Evolutionary conservation across 2,888 invertebrate genomes (phyloP).

Genomic region (Morpho deidamia): DNA sequence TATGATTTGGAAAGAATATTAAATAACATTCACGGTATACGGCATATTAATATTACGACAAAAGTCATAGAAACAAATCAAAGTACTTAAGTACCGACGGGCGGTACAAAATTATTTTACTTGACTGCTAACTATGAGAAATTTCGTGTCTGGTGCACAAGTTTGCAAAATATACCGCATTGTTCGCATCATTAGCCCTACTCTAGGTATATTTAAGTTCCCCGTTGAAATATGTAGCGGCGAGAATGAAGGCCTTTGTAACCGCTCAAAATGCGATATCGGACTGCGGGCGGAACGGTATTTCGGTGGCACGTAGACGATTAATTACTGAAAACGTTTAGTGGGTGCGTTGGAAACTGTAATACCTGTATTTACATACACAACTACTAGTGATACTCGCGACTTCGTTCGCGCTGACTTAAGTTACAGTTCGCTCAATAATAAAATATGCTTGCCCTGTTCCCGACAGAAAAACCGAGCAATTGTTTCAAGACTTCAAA

Average conservation of each 20-base stretch:
- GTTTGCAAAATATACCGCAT: conserved; percentile 15
- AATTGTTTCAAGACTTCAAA: too few relatives aligned
- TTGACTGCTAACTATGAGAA: conserved; percentile 1
- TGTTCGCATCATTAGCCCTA: conserved; percentile 15
- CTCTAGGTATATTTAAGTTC: background rate
- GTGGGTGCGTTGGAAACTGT: conserved; percentile 2
- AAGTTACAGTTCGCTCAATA: too few relatives aligned
- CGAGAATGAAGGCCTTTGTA: conserved; percentile 31
- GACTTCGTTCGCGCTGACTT: too few relatives aligned
- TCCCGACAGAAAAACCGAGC: too few relatives aligned
- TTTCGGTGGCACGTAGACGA: conserved; percentile 22
- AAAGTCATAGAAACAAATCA: too few relatives aligned
- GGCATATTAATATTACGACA: too few relatives aligned
- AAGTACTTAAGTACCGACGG: too few relatives aligned
- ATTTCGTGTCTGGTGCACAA: background rate
- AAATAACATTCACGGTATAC: too few relatives aligned
- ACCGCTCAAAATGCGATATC: conserved; percentile 35
- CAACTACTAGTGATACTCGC: background rate
- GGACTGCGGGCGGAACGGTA: conserved; percentile 23
- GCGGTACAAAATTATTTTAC: conserved; percentile 1
- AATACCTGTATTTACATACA: background rate
- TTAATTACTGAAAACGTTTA: conserved; percentile 27
- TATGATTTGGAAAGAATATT: too few relatives aligned
- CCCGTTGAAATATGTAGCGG: conserved; percentile 34
- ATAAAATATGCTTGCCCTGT: too few relatives aligned